phyloP scores from a whole-genome alignment of 2,888 invertebrate genomes.

The Ommatoiulus sabulosus region DNA sequence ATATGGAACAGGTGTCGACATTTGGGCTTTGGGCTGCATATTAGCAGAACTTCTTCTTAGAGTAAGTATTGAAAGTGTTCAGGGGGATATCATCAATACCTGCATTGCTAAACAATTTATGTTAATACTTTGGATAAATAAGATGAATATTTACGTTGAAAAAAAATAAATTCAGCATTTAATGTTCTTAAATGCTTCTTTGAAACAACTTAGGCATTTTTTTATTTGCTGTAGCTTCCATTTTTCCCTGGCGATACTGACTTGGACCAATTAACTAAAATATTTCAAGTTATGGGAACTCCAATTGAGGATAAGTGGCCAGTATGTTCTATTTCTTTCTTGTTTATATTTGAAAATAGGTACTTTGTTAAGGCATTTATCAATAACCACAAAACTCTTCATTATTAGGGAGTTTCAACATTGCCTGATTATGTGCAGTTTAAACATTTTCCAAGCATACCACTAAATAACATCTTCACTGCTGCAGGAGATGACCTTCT shows the following conservation, averaged over 20 bases:
- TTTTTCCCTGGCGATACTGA: constrained; percentile 98
- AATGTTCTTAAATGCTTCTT: not conserved
- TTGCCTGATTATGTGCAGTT: constrained; percentile 94
- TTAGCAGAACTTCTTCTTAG: constrained; percentile 92
- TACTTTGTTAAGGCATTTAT: not conserved
- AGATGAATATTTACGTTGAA: too few relatives aligned
- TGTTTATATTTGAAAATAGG: not conserved
- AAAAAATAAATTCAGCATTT: too few relatives aligned
- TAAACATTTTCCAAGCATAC: constrained; percentile 85
- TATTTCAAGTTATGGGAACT: constrained; percentile 94
- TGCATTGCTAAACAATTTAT: too few relatives aligned
- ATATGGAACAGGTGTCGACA: constrained; percentile 97
- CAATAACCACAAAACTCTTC: not conserved
- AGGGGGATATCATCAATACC: too few relatives aligned
- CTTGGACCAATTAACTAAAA: constrained; percentile 93
- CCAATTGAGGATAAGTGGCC: constrained; percentile 95
- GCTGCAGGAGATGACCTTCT: constrained; percentile 94
- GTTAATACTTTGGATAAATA: too few relatives aligned
- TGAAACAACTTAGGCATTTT: not conserved
- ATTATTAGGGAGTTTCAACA: constrained; percentile 64
- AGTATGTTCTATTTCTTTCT: constrained; percentile 68
- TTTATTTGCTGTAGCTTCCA: constrained; percentile 73
- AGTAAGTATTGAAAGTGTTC: constrained; percentile 55
- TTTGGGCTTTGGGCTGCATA: constrained; percentile 99
- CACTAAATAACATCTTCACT: constrained; percentile 91